Evolutionary conservation across 2,113 vertebrate species (phyloP).

Genomic region (Donacobius atricapilla): DNA sequence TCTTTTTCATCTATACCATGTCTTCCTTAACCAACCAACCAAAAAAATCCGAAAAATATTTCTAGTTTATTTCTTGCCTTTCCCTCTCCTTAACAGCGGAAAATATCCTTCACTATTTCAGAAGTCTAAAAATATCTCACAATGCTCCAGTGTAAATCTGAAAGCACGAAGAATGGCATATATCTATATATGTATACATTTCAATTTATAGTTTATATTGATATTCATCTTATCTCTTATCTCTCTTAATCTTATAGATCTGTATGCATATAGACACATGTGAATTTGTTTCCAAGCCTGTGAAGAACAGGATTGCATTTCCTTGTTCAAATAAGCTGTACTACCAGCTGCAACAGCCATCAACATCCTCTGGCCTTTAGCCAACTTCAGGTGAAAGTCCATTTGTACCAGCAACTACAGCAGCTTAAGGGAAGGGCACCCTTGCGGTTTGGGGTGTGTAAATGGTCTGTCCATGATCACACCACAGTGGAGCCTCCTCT

Average conservation of each 20-base stretch:
- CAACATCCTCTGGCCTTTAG: not conserved
- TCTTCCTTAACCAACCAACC: not conserved
- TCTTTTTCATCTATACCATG: not conserved
- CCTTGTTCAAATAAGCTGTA: not conserved
- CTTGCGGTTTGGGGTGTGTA: not conserved
- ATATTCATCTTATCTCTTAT: not conserved
- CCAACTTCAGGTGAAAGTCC: not conserved
- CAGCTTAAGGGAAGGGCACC: not conserved
- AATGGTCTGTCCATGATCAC: not conserved
- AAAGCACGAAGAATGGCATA: not conserved
- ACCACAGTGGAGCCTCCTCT: not conserved
- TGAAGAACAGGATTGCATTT: not conserved
- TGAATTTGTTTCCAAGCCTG: not conserved
- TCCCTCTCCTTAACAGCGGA: not conserved
- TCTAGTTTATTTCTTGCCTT: not conserved
- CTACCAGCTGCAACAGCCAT: not conserved
- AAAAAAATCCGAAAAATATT: not conserved
- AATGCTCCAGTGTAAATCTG: not conserved
- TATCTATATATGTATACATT: not conserved
- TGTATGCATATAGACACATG: not conserved
- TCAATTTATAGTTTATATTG: not conserved
- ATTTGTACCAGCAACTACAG: slow-evolving; percentile 9
- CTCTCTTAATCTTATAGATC: not conserved
- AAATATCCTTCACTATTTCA: not conserved
- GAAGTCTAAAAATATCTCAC: not conserved